Conservation (phyloP, 2,888 invertebrate species). For the Anthophora plumipes region DNA sequence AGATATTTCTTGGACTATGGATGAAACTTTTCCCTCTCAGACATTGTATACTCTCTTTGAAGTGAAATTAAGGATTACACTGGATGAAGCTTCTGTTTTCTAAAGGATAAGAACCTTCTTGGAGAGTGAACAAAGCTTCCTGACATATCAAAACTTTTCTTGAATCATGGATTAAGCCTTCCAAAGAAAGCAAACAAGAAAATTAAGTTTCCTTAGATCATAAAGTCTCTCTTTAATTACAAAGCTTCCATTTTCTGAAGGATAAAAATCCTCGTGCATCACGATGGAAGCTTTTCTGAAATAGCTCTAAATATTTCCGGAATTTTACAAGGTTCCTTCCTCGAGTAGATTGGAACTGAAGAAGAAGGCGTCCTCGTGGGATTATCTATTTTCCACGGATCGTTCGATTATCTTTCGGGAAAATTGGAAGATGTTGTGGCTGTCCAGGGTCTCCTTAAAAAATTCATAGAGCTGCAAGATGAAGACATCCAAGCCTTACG, state of each 20-base stretch:
- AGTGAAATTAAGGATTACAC: neutral
- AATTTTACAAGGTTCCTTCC: neutral
- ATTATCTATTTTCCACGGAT: neutral
- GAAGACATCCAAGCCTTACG: neutral
- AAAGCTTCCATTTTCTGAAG: neutral
- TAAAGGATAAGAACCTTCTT: neutral
- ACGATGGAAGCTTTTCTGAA: neutral
- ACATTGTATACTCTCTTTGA: no score
- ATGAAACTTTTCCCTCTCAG: no score
- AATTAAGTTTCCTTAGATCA: no score
- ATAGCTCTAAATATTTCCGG: neutral
- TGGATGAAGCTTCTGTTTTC: neutral
- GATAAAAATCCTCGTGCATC: neutral
- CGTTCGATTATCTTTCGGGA: neutral
- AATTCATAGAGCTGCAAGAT: constrained; percentile 1
- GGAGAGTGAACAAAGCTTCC: neutral
- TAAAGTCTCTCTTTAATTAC: no score
- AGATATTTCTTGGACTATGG: no score
- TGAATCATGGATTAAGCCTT: neutral
- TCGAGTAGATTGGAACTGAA: no score
- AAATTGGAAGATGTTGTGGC: constrained; percentile 1
- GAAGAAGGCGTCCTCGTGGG: neutral
- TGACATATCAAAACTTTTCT: neutral
- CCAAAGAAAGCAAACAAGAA: no score
- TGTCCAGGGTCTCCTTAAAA: neutral